phyloP scores from a whole-genome alignment of 2,797 vertebrate species.

The Vipera latastei region DNA sequence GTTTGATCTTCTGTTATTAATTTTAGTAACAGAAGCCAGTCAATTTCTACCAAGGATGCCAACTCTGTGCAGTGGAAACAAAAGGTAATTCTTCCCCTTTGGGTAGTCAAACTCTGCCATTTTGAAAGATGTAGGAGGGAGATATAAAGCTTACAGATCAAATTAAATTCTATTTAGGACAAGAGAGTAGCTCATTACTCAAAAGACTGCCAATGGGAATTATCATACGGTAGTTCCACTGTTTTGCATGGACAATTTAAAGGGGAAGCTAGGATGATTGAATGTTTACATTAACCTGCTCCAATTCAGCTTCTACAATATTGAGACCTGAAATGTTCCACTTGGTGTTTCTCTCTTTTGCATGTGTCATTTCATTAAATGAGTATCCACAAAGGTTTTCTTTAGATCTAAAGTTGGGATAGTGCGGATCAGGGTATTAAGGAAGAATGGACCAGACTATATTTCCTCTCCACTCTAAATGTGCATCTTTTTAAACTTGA shows the following conservation, averaged over 20 bases:
- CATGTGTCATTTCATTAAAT: neutral
- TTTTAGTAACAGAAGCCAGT: neutral
- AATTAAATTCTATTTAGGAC: neutral
- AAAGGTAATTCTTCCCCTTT: slow-evolving; percentile 15
- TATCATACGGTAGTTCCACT: neutral
- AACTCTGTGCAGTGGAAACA: neutral
- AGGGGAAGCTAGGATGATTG: neutral
- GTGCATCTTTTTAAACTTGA: neutral
- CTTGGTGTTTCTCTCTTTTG: neutral
- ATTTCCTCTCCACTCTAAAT: neutral
- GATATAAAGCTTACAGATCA: neutral
- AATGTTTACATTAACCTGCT: neutral
- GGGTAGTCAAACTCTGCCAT: slow-evolving; percentile 8
- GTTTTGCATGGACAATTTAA: neutral
- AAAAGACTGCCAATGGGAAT: neutral
- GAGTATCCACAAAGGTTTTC: neutral
- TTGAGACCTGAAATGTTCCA: neutral
- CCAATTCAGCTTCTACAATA: no score
- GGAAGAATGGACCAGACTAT: neutral
- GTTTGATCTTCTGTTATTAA: neutral
- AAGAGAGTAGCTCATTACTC: neutral
- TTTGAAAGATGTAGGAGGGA: neutral
- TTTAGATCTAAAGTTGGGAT: neutral
- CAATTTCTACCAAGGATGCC: neutral
- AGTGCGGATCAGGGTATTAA: neutral